These are phyloP conservation scores for Ptychodera flava DNA, from an alignment of 35 echinoderm and acorn worm genomes.

Conservation along the genomic window DNA sequence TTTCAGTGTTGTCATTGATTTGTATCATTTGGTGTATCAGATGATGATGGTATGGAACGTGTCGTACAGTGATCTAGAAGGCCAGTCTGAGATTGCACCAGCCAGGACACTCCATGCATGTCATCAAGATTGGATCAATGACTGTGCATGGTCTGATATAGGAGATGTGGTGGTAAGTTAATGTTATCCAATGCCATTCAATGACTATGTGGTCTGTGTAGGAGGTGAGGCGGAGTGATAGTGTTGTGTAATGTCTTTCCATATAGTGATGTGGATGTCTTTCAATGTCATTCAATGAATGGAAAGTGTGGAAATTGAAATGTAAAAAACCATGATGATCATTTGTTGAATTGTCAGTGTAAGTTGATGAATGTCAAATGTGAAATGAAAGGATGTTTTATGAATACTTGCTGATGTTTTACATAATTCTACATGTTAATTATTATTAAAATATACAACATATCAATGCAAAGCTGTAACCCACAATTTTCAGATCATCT, in stretches of 20 bases:
- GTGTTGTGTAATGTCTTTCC: background rate
- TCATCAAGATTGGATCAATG: conserved; percentile 96
- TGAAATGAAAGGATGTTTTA: no score
- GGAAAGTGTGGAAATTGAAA: no score
- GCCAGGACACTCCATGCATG: conserved; percentile 49
- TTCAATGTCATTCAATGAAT: background rate
- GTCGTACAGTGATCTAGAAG: background rate
- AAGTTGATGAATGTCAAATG: no score
- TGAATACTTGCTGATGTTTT: no score
- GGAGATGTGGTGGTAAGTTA: conserved; percentile 64
- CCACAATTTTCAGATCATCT: no score
- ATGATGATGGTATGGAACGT: conserved; percentile 55
- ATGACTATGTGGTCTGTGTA: conserved; percentile 55
- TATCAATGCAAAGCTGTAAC: no score
- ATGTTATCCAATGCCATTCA: conserved; percentile 39
- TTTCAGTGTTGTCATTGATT: no score
- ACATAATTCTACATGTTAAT: no score
- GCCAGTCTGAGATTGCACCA: background rate
- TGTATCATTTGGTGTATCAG: no score
- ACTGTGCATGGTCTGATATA: conserved; percentile 66
- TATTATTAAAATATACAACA: no score
- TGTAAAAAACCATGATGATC: no score
- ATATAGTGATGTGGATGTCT: background rate
- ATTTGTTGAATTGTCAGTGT: no score
- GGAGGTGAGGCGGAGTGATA: conserved; percentile 48